Base-by-base conservation (phyloP, 2,888 invertebrate genomes). In the Drosophila limbata region DNA sequence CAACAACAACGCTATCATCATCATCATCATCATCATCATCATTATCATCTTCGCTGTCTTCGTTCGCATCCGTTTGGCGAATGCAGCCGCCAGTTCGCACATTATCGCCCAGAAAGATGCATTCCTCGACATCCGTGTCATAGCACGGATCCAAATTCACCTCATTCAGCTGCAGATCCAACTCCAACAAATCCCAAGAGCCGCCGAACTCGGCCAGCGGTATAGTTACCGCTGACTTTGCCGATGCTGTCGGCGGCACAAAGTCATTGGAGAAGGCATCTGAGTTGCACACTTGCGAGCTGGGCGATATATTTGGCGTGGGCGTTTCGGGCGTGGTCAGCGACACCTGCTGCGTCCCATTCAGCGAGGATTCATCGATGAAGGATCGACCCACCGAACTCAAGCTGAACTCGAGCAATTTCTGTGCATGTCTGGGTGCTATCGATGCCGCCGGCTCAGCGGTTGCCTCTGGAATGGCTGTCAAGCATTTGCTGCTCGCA, bases 301-400 rank as follows among this genome's bases (percentile, higher is more conserved):
- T 91, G 59, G 93, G 93, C 51, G 94, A 94, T 15, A 95, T 93
- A 89, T 95, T 95, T 15, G 95, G 95, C 21, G 91, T 91, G 21
- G 95, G 95, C 4, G 95, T 95, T 81, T 95, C 95, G 9, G 95
- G 95, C 4, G 95, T 95, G 81, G 92, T 92, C 51, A 93, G 79
- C 11, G 92, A 91, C 19, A 74, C 65, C 70, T 88, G 84, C 35
- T 85, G 80, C 4, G 66, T 68, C 19, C 73, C 75, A 60, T 84
- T 82, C 11, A 82, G 86, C 11, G 82, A 88, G 1, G 87, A 90
- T 56, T 92, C 92, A 57, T 92, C 93, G 47, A 93, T 92, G 67
- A 93, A 93, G 2, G 92, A 93, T 1, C 93, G 89, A 15, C 93
- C 92, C 62, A 93, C 93, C 2, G 92, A 92, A 53, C 93, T 93